These are phyloP conservation scores for Mya arenaria DNA, from an alignment of 1,140 invertebrate species.

Conservation along the genomic window DNA sequence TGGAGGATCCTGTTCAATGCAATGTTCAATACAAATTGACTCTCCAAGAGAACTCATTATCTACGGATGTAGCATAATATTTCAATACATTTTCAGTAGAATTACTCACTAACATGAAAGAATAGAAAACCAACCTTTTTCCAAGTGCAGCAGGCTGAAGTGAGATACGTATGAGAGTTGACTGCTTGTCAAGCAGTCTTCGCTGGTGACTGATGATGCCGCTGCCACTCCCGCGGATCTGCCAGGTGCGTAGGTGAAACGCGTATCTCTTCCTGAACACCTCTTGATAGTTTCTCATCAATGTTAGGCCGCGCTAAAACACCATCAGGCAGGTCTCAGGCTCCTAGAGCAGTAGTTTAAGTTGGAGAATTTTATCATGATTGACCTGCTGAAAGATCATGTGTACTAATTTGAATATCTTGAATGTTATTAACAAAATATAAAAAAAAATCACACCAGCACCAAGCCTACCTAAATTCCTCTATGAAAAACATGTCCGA, in stretches of 20 bases:
- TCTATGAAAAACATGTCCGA: too few relatives aligned
- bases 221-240: slow-evolving; percentile 85
- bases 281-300: slow-evolving; percentile 95
- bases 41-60: too few relatives aligned
- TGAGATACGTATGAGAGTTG: slow-evolving; percentile 87
- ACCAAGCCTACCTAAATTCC: too few relatives aligned
- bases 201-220: slow-evolving; percentile 88
- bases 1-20: too few relatives aligned
- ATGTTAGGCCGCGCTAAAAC: slow-evolving; percentile 92
- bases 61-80: too few relatives aligned
- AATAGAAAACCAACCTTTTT: slow-evolving; percentile 80
- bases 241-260: slow-evolving; percentile 82
- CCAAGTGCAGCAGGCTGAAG: slow-evolving; percentile 92
- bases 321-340: slow-evolving; percentile 92
- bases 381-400: too few relatives aligned
- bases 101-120: too few relatives aligned
- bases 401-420: too few relatives aligned
- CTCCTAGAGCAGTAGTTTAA: slow-evolving; percentile 68
- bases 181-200: slow-evolving; percentile 83
- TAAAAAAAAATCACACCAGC: too few relatives aligned
- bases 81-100: too few relatives aligned
- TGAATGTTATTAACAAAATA: neutral
- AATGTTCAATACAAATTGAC: too few relatives aligned
- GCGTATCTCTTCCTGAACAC: slow-evolving; percentile 90
- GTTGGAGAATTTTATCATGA: too few relatives aligned